phyloP scores from a whole-genome alignment of 35 echinoderm and acorn worm species.

The Strongylocentrotus purpuratus region DNA sequence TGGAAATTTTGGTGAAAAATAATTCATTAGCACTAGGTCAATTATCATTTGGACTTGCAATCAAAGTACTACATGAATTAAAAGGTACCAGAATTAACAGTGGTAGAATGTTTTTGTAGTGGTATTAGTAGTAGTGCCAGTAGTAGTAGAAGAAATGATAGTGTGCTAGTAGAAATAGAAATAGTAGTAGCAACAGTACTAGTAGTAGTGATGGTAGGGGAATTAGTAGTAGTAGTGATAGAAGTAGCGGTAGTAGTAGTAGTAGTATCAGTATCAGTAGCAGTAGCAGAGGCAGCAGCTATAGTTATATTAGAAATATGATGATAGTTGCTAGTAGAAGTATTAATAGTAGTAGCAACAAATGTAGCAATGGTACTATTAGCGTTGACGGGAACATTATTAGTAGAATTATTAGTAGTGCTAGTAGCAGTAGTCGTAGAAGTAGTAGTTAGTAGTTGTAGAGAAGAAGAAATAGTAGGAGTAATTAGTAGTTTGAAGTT shows the following conservation, averaged over 20 bases:
- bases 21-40: neutral
- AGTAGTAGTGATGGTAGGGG: too few species aligned
- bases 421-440: too few species aligned
- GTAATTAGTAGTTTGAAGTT: too few species aligned
- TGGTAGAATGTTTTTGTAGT: neutral
- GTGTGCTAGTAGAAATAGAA: neutral
- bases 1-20: neutral
- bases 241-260: neutral
- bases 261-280: neutral
- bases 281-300: neutral
- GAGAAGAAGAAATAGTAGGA: too few species aligned
- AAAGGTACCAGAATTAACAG: neutral
- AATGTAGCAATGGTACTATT: too few species aligned
- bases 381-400: too few species aligned
- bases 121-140: neutral
- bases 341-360: too few species aligned
- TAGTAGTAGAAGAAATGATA: neutral
- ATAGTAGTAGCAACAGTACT: neutral
- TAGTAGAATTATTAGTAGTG: too few species aligned
- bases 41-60: neutral
- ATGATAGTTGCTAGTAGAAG: too few species aligned
- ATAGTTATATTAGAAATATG: neutral
- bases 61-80: neutral
- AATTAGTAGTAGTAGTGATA: neutral
- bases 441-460: too few species aligned